Conservation (phyloP, 2,113 vertebrate genomes). For the Paratilapia polleni region DNA sequence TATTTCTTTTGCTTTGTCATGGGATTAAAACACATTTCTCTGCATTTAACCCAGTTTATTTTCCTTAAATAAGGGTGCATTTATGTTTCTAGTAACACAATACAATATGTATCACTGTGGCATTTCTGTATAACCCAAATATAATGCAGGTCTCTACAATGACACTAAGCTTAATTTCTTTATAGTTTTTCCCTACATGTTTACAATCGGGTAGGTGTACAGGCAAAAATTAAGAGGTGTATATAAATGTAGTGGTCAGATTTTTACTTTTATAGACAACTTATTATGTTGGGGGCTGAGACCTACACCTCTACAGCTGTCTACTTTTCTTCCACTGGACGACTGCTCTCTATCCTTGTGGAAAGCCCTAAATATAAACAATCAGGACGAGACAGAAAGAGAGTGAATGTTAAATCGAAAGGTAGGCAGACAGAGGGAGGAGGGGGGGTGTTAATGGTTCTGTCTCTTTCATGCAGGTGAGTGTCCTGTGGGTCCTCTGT, state of each 20-base stretch:
- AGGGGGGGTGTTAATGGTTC: constrained; percentile 30
- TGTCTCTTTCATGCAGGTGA: constrained; percentile 67
- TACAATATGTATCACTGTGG: not conserved
- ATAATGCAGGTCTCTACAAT: not conserved
- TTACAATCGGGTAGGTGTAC: no score
- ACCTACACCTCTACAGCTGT: not conserved
- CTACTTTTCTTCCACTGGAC: not conserved
- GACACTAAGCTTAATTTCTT: not conserved
- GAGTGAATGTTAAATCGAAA: constrained; percentile 38
- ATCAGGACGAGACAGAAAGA: not conserved
- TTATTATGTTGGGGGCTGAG: not conserved
- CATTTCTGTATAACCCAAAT: not conserved
- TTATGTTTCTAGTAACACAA: not conserved
- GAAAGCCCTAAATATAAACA: not conserved
- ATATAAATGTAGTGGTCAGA: accelerated
- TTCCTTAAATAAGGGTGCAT: not conserved
- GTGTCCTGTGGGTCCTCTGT: constrained; percentile 76
- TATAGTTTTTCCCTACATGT: no score
- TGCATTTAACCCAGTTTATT: not conserved
- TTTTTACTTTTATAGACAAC: not conserved
- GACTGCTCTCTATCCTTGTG: not conserved
- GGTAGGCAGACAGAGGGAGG: not conserved
- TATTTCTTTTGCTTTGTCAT: no score
- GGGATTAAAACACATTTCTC: no score
- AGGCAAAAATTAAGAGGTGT: not conserved